Percentiles rank a stretch among this genome's conserved stretches.
phyloP scores from a whole-genome alignment of 2,797 vertebrate genomes.

The Miichthys miiuy region DNA sequence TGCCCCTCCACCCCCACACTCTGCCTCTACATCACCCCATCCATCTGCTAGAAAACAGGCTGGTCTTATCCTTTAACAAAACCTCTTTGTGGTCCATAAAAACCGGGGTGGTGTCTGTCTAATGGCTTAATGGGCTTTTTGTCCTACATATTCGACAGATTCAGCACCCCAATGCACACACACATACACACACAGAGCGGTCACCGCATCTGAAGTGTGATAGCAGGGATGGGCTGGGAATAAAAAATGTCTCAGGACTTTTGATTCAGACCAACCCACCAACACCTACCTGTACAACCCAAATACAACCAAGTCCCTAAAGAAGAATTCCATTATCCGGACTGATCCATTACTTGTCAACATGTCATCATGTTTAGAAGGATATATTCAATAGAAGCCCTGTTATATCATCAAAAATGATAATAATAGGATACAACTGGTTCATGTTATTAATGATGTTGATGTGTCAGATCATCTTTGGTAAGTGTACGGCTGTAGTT shows the following conservation, averaged over 20 bases:
- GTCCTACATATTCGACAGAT: constrained; percentile 15
- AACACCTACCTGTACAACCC: neutral
- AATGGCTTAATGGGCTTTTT: constrained; percentile 42
- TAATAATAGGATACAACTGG: neutral
- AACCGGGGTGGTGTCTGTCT: constrained; percentile 28
- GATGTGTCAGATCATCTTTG: neutral
- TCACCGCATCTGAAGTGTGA: neutral
- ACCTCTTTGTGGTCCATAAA: constrained; percentile 52
- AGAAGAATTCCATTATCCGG: neutral
- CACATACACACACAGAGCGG: neutral
- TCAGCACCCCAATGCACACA: neutral
- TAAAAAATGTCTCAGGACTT: neutral
- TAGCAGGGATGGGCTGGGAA: neutral
- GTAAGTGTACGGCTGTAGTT: neutral
- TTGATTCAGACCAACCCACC: neutral
- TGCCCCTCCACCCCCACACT: neutral
- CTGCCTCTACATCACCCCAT: neutral
- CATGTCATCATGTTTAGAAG: neutral
- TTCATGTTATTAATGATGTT: neutral
- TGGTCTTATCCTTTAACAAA: constrained; percentile 50
- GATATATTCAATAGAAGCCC: neutral
- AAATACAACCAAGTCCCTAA: too few species aligned
- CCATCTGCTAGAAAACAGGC: constrained; percentile 35
- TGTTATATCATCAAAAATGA: neutral
- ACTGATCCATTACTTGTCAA: neutral